phyloP scores from a whole-genome alignment of 1,140 invertebrate species.

The Drosophila melanogaster region DNA sequence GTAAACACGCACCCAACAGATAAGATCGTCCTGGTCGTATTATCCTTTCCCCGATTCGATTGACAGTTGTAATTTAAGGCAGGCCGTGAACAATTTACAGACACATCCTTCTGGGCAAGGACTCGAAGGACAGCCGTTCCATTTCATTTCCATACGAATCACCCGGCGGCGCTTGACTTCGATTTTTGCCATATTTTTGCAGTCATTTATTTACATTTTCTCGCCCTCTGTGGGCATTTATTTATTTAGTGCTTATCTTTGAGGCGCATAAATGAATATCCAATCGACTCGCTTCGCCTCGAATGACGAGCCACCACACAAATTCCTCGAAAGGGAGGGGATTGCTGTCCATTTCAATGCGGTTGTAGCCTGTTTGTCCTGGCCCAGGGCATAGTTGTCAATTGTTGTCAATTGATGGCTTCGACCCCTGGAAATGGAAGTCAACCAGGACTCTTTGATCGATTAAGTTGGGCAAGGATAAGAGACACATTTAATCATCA shows the following conservation, averaged over 20 bases:
- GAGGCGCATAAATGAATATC: conserved; percentile 80
- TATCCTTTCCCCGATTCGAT: conserved; percentile 50
- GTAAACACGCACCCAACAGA: conserved; percentile 43
- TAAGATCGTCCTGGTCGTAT: conserved; percentile 15
- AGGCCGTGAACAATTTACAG: conserved; percentile 65
- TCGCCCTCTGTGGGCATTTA: conserved; percentile 46
- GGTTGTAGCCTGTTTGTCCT: conserved; percentile 62
- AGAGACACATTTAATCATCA: neutral
- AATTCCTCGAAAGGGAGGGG: conserved; percentile 14
- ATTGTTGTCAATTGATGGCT: neutral
- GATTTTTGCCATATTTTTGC: conserved; percentile 69
- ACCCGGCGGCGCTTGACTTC: conserved; percentile 45
- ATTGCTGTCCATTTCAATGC: conserved; percentile 61
- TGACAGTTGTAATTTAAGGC: conserved; percentile 76
- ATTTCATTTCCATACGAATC: conserved; percentile 61
- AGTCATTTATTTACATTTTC: conserved; percentile 80
- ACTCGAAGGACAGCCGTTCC: conserved; percentile 40
- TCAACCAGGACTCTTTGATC: neutral
- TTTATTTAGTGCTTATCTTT: conserved; percentile 81
- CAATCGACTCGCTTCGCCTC: conserved; percentile 62
- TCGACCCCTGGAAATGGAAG: neutral
- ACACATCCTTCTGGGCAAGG: neutral
- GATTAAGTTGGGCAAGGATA: neutral
- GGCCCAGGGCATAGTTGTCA: conserved; percentile 13
- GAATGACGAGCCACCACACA: conserved; percentile 48